phyloP scores from a whole-genome alignment of 2,888 invertebrate species.

The Liopterus haemorrhoidalis region DNA sequence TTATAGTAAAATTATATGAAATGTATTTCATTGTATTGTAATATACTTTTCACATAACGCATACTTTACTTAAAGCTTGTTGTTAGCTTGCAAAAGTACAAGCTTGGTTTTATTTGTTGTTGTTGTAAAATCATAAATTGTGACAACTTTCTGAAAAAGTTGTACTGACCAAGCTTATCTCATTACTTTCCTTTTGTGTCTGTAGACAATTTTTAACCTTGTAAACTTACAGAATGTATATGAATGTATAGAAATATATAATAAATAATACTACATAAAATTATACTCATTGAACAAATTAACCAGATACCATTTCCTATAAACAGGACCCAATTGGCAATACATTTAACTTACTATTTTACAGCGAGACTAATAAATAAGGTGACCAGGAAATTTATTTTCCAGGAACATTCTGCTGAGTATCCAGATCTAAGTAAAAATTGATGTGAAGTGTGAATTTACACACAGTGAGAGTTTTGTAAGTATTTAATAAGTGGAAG shows the following conservation, averaged over 20 bases:
- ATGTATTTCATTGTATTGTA: too few relatives aligned
- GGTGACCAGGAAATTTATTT: too few relatives aligned
- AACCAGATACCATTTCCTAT: background rate
- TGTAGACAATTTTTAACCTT: constrained; percentile 20
- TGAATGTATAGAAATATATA: constrained; percentile 36
- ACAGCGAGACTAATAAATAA: too few relatives aligned
- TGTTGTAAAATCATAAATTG: constrained; percentile 3
- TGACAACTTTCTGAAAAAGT: background rate
- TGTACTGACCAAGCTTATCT: constrained; percentile 4
- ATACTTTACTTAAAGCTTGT: background rate
- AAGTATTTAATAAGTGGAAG: too few relatives aligned
- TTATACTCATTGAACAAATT: too few relatives aligned
- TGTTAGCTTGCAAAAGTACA: background rate
- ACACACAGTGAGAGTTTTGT: too few relatives aligned
- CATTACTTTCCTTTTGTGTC: constrained; percentile 20
- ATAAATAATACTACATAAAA: constrained; percentile 19
- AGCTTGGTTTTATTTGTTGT: background rate
- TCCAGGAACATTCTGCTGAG: too few relatives aligned
- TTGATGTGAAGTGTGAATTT: too few relatives aligned
- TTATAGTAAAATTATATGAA: constrained; percentile 15
- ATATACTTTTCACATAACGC: too few relatives aligned
- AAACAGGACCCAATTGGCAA: background rate
- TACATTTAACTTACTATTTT: background rate
- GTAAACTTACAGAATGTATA: constrained; percentile 32
- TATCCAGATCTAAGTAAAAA: too few relatives aligned